phyloP scores from a whole-genome alignment of 2,888 invertebrate species.

The Cerastoderma edule region DNA sequence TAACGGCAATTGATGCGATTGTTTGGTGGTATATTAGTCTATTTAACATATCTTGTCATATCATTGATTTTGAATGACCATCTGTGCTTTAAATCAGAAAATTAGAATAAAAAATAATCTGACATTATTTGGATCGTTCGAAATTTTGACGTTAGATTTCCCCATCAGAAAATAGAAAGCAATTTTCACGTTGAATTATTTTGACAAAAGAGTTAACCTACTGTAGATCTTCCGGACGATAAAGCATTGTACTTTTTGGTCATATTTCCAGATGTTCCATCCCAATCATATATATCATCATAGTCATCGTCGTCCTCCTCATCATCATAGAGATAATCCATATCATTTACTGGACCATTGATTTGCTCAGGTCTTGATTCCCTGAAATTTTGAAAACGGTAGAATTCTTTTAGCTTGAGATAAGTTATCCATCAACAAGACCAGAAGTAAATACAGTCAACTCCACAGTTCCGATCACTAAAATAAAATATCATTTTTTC shows the following conservation, averaged over 20 bases:
- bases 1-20: too few relatives aligned
- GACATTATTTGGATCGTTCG: background rate
- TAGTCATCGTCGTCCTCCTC: conserved; percentile 70
- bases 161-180: too few relatives aligned
- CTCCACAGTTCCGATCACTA: background rate
- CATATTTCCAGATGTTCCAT: conserved; percentile 67
- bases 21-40: too few relatives aligned
- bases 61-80: too few relatives aligned
- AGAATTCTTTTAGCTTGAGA: too few relatives aligned
- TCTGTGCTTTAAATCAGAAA: too few relatives aligned
- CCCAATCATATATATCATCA: conserved; percentile 69
- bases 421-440: too few relatives aligned
- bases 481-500: background rate
- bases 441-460: background rate
- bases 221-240: conserved; percentile 53
- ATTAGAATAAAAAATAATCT: background rate
- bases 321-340: conserved; percentile 51
- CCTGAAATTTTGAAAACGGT: too few relatives aligned
- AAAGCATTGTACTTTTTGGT: conserved; percentile 70
- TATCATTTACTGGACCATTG: background rate
- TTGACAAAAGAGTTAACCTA: conserved; percentile 20
- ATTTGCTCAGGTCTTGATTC: background rate
- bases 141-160: too few relatives aligned
- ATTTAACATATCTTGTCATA: too few relatives aligned
- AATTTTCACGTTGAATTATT: too few relatives aligned